Evolutionary conservation across 2,113 vertebrate genomes (phyloP), one percentile per base, ranked within the genome.

Genomic region (Cyprinodon brontotheroides): DNA sequence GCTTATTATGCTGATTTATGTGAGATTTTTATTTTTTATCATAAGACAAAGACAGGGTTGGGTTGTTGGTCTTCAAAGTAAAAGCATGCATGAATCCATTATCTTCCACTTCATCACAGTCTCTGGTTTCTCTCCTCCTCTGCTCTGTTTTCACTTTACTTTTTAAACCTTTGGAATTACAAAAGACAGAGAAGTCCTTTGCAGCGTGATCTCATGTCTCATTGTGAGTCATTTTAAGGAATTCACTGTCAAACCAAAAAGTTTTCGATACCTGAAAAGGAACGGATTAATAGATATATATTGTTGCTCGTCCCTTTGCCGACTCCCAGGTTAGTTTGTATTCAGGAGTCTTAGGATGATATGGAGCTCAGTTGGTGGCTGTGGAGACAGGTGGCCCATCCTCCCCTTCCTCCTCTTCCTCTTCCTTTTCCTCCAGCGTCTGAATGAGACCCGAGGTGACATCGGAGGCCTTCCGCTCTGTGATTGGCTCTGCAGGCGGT

Each of bases 401-500:
- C 20, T 75, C 78, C 76, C 85, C 83, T 89, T 96, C 95, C 63
- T 96, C 95, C 48, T 95, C 95, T 70, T 87, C 95, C 63, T 96
- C 95, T 50, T 96, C 95, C 88, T 96, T 96, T 87, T 97, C 96
- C 77, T 97, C 96, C 77, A 96, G 95, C 11, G 94, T 96, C 87
- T 98, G 97, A 84, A 96, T 95, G 13, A 96, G 94, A 69, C 95
- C 95, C 37, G 95, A 94, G 64, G 95, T 95, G 89, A 98, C 96
- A 38, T 98, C 97, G 62, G 96, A 96, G 80, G 95, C 92, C 92
- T 98, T 98, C 83, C 96, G 94, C 88, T 97, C 97, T 75, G 96
- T 94, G 59, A 93, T 86, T 80, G 84, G 89, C 78, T 95, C 93
- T 40, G 86, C 81, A 2, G 94, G 94, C 73, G 93, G 92, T 87